Conservation (phyloP, 2,888 invertebrate genomes). For the Crematogaster levior region DNA sequence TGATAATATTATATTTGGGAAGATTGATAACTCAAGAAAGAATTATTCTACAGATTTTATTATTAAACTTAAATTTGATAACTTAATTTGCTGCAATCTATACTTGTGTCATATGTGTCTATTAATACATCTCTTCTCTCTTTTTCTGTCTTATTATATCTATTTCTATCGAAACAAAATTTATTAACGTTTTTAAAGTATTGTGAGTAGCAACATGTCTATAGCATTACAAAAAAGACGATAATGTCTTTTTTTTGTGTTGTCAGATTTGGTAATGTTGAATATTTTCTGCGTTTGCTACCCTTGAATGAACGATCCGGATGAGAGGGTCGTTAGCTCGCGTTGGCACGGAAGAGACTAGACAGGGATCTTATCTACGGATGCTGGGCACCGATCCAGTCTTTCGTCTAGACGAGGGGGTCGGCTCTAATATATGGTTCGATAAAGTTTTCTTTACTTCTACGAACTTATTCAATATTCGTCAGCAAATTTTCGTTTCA, state of each 20-base stretch:
- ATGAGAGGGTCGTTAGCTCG: slow-evolving; percentile 63
- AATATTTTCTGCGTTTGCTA: slow-evolving; percentile 50
- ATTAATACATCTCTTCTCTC: not conserved
- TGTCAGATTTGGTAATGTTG: slow-evolving; percentile 29
- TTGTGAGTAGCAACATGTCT: not conserved
- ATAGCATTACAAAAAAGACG: not conserved
- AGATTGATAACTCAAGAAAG: not conserved
- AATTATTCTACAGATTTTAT: not conserved
- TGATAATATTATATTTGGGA: not conserved
- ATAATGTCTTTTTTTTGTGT: slow-evolving; percentile 16
- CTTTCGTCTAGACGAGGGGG: slow-evolving; percentile 48
- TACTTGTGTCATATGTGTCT: not conserved
- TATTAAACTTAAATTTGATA: not conserved
- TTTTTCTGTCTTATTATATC: not conserved
- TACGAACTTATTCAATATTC: slow-evolving; percentile 48
- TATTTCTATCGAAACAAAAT: not conserved
- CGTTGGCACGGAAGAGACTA: slow-evolving; percentile 65
- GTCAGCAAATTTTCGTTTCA: slow-evolving; percentile 42
- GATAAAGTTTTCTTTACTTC: slow-evolving; percentile 52
- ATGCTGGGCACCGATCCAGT: slow-evolving; percentile 71
- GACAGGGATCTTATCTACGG: slow-evolving; percentile 63
- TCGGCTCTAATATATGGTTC: slow-evolving; percentile 59
- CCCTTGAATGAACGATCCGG: slow-evolving; percentile 50
- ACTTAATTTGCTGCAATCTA: not conserved
- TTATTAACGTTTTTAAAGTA: not conserved